Evolutionary conservation across 1,140 invertebrate species (phyloP).

Genomic region (Hormaphis cornu): DNA sequence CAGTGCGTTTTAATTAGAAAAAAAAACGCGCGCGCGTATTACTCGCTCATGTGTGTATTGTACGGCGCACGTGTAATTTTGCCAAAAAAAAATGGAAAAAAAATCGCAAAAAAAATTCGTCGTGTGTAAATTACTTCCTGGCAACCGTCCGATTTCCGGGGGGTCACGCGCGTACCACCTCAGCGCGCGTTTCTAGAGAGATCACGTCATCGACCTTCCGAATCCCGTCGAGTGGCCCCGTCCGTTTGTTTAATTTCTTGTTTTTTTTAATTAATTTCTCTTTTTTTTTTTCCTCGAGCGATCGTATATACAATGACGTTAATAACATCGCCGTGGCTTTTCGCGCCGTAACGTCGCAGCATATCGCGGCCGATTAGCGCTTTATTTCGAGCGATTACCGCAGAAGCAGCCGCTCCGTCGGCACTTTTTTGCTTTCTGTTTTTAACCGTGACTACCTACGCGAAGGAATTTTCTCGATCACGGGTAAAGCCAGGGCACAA

Average conservation of each 20-base stretch:
- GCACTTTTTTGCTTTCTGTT: not conserved
- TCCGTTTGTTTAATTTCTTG: not conserved
- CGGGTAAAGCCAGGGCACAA: too few relatives aligned
- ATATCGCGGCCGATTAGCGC: too few relatives aligned
- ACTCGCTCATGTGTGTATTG: not conserved
- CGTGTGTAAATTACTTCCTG: constrained; percentile 8
- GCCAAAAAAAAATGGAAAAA: too few relatives aligned
- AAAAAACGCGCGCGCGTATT: not conserved
- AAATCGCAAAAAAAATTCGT: too few relatives aligned
- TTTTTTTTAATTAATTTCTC: too few relatives aligned
- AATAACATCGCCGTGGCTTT: too few relatives aligned
- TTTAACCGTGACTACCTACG: not conserved
- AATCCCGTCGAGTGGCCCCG: too few relatives aligned
- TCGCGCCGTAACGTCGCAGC: too few relatives aligned
- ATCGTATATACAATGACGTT: too few relatives aligned
- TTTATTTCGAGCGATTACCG: not conserved
- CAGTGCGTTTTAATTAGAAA: too few relatives aligned
- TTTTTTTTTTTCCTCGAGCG: not conserved
- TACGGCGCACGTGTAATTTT: not conserved
- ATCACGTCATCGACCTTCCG: not conserved
- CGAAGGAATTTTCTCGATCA: too few relatives aligned
- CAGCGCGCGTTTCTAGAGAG: not conserved
- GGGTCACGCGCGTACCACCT: not conserved
- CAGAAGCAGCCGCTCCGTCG: not conserved
- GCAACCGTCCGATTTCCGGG: constrained; percentile 1